Base-by-base conservation (phyloP, 2,797 vertebrate genomes). In the Acestrorhynchus altus region DNA sequence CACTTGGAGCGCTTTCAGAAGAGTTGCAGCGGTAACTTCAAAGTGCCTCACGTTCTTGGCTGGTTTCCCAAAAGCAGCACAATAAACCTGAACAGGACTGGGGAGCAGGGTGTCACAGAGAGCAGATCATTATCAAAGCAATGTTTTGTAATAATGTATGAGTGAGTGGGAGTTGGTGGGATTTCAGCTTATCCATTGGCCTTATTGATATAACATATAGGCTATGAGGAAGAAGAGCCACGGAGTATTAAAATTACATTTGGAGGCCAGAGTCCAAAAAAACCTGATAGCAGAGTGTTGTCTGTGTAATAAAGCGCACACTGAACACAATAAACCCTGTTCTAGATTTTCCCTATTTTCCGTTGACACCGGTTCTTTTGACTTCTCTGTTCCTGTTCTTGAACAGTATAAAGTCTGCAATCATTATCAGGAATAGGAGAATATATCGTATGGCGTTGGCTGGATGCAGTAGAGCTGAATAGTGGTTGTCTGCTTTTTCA, bases 31-130 rank as follows among this genome's bases (percentile, higher is more conserved):
- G 12, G 28, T 22, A 31, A 67, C 56, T 69, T 70, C 75, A 77
- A 70, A 70, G 74, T 40, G 15, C 31, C 66, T 56, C 65, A 60
- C 66, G 74, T 35, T 44, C 35, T 70, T 77, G 74, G 74, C 74
- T 26, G 26, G 57, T 20, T 51, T 77, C 46, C 66, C 11, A 28
- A 70, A 70, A 8, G 16, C 31, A 20, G 16, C 22, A 77, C 56
- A 77, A 61, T 51, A 69, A 49, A 52, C 52, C 42, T 46, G 40
- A 20, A n/a, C 35, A 31, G n/a, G 57, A 39, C 39, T 39, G 24
- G 11, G 13, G 46, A 63, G 20, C 40, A 70, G 66, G 66, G 46
- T 24, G 44, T 57, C 46, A 39, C 26, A 13, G 28, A 70, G 46
- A 66, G 28, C 56, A 40, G 75, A 70, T 70, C 56, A 35, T 70